A percentile compares a stretch with the other conserved stretches of the same genome.
Evolutionary conservation across 2,888 invertebrate genomes (phyloP).

Genomic region (Auanema freiburgensis): DNA sequence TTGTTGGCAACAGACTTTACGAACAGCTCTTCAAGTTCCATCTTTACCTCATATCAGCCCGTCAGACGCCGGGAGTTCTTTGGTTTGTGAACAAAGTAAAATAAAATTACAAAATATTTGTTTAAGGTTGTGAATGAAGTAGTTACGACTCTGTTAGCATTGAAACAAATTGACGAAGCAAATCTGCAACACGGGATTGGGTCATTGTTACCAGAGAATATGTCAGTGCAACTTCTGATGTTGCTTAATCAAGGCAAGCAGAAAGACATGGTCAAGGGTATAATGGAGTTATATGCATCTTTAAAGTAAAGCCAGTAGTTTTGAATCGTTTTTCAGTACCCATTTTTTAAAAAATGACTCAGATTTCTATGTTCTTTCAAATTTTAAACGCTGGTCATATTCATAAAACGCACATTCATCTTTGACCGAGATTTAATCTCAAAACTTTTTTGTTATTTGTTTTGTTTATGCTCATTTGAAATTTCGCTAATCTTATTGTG

Average conservation of each 20-base stretch:
- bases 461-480: background rate
- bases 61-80: constrained; percentile 39
- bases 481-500: constrained; percentile 5
- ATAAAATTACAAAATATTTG: background rate
- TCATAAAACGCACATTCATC: background rate
- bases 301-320: background rate
- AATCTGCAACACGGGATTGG: constrained; percentile 28
- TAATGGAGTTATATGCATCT: constrained; percentile 15
- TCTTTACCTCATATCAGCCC: constrained; percentile 39
- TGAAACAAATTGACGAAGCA: constrained; percentile 27
- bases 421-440: background rate
- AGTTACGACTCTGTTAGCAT: constrained; percentile 22
- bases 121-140: constrained; percentile 46
- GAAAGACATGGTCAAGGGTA: constrained; percentile 24
- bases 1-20: constrained; percentile 34
- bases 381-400: background rate
- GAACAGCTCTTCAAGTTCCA: constrained; percentile 38
- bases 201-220: constrained; percentile 28
- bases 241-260: constrained; percentile 7
- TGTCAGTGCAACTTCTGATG: constrained; percentile 15
- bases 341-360: background rate
- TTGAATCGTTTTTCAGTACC: background rate
- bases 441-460: constrained; percentile 1
- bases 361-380: constrained; percentile 4
- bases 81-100: constrained; percentile 15